Evolutionary conservation across 1,140 invertebrate genomes (phyloP).

Genomic region (Drosophila asahinai): DNA sequence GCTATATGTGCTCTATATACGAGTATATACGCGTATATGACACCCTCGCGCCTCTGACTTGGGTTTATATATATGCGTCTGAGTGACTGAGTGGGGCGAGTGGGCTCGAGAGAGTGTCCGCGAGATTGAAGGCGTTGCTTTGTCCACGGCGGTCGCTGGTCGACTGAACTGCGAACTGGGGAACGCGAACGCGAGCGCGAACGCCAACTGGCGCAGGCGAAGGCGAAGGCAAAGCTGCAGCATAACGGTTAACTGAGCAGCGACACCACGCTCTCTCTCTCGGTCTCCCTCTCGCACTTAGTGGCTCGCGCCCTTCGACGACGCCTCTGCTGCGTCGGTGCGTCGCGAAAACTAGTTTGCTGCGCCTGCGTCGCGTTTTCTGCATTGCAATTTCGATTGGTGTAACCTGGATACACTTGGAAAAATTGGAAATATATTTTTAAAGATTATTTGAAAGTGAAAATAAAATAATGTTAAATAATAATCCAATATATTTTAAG

Average conservation of each 20-base stretch:
- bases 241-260: conserved; percentile 39
- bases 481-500: no score
- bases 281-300: conserved; percentile 9
- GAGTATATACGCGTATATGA: conserved; percentile 40
- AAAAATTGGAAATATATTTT: no score
- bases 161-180: conserved; percentile 49
- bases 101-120: conserved; percentile 18
- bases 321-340: conserved; percentile 16
- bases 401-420: neutral
- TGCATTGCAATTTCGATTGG: conserved; percentile 23
- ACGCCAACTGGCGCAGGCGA: neutral
- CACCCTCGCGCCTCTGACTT: conserved; percentile 53
- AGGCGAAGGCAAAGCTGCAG: conserved; percentile 22
- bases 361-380: conserved; percentile 39
- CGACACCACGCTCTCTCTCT: neutral
- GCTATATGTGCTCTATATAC: conserved; percentile 36
- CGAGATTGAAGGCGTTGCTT: conserved; percentile 25
- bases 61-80: conserved; percentile 11
- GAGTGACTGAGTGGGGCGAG: conserved; percentile 13
- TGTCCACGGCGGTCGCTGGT: conserved; percentile 62
- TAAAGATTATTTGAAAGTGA: no score
- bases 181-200: conserved; percentile 10
- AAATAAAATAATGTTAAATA: no score
- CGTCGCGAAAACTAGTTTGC: conserved; percentile 34
- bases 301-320: conserved; percentile 32